Percentiles rank a stretch among this genome's conserved stretches.
phyloP scores from a whole-genome alignment of 2,797 vertebrate genomes.

The Propithecus perrieri region DNA sequence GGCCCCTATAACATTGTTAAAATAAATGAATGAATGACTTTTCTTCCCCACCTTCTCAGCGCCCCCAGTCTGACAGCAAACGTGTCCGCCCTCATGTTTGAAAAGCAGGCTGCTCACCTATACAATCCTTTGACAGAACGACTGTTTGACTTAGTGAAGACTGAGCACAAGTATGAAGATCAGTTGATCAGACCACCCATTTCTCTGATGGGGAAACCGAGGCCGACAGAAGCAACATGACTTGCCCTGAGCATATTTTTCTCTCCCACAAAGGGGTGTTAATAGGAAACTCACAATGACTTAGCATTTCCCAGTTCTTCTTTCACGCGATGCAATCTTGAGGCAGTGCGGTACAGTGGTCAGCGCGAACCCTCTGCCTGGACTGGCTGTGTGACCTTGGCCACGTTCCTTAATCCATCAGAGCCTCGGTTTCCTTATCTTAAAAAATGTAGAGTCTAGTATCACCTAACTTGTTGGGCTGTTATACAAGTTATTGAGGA shows the following conservation, averaged over 20 bases:
- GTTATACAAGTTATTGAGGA: accelerated
- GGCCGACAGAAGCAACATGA: neutral
- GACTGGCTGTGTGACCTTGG: neutral
- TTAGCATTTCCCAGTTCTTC: too few species aligned
- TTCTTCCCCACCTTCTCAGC: accelerated
- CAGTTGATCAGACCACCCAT: neutral
- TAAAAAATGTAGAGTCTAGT: accelerated
- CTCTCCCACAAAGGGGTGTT: accelerated
- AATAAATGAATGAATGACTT: neutral
- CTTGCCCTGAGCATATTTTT: neutral
- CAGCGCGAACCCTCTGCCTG: accelerated
- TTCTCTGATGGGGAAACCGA: neutral
- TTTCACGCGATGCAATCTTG: accelerated
- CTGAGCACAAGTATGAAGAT: accelerated
- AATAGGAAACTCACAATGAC: neutral
- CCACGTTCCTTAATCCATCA: neutral
- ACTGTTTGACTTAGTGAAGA: neutral
- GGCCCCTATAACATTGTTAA: neutral
- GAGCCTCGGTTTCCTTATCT: neutral
- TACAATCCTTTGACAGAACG: neutral
- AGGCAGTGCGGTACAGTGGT: accelerated
- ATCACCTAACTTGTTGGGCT: too few species aligned
- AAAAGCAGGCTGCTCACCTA: accelerated
- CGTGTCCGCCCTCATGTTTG: accelerated
- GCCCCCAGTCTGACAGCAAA: neutral